Conservation (phyloP, 2,113 vertebrate genomes). For the Brienomyrus brachyistius region DNA sequence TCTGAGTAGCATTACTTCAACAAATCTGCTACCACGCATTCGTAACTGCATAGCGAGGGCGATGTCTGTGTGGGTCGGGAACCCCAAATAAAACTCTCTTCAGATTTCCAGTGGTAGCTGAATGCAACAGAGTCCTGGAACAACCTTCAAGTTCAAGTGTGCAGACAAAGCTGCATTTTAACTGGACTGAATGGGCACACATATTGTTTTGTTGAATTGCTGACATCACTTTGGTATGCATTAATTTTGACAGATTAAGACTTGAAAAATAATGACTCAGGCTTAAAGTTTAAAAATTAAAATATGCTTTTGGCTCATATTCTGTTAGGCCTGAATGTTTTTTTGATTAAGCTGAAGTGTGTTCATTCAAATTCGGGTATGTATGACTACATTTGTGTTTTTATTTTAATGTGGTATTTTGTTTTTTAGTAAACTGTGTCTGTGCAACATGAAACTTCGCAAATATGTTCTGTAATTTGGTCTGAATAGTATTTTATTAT, state of each 20-base stretch:
- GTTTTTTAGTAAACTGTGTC: neutral
- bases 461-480: neutral
- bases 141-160: neutral
- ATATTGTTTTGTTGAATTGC: neutral
- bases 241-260: neutral
- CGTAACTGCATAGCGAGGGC: neutral
- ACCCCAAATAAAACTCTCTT: neutral
- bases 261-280: neutral
- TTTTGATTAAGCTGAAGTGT: neutral
- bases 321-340: neutral
- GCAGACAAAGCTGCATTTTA: neutral
- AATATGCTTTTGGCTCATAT: neutral
- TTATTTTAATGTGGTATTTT: neutral
- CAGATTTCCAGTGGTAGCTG: neutral
- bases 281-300: neutral
- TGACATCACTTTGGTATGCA: neutral
- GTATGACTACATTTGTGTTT: neutral
- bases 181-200: neutral
- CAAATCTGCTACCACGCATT: neutral
- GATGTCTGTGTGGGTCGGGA: neutral
- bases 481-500: conserved; percentile 1
- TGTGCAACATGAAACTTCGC: neutral
- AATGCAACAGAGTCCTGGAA: neutral
- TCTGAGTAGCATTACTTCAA: neutral
- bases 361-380: neutral